These are phyloP conservation scores for Pentalonia nigronervosa DNA, from an alignment of 1,140 invertebrate species.

Conservation along the genomic window DNA sequence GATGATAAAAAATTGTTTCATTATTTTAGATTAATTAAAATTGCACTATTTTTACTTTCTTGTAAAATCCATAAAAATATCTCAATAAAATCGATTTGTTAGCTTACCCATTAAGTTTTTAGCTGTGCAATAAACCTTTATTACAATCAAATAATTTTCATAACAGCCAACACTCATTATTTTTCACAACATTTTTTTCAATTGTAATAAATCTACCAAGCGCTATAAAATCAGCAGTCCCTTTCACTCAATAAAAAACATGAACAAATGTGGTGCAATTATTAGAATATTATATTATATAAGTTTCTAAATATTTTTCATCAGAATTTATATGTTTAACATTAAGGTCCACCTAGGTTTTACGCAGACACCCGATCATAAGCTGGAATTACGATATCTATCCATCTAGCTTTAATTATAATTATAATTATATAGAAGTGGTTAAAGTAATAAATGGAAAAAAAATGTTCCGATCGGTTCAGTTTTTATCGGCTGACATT, in stretches of 20 bases:
- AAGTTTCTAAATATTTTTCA: not conserved
- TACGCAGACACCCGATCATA: too few species aligned
- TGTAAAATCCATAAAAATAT: not conserved
- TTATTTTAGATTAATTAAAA: not conserved
- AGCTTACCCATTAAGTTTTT: not conserved
- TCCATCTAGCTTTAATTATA: too few species aligned
- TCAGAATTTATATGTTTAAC: too few species aligned
- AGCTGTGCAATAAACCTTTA: not conserved
- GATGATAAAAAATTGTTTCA: not conserved
- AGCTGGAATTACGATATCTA: too few species aligned
- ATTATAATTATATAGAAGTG: not conserved
- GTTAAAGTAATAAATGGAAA: not conserved
- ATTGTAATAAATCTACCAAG: too few species aligned
- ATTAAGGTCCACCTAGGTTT: not conserved
- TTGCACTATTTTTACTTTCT: not conserved
- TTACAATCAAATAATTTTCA: not conserved
- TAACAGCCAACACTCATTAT: not conserved
- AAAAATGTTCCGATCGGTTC: not conserved
- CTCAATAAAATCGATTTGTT: not conserved
- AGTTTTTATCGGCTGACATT: not conserved
- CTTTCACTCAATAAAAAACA: not conserved
- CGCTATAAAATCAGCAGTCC: too few species aligned
- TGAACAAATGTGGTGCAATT: not conserved
- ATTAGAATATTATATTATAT: not conserved
- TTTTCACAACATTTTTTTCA: too few species aligned